Base-by-base conservation (phyloP, 2,888 invertebrate genomes). In the Ellobium chinense region DNA sequence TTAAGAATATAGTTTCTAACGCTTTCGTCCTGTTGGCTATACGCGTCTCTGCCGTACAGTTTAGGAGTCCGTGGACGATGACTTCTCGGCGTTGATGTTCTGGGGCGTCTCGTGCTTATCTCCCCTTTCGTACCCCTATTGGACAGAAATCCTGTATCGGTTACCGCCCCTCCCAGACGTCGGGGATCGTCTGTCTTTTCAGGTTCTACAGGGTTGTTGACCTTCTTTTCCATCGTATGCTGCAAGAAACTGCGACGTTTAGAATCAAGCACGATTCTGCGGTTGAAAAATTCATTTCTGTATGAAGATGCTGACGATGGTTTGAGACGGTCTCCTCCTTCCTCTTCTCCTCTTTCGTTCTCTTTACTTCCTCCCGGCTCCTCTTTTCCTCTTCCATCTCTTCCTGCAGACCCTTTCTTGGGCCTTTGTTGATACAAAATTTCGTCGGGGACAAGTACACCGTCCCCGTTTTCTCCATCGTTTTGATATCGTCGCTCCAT, bases 11-110 rank as follows among this genome's bases (percentile, higher is more conserved):
- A 34, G 24, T 66, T 70, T 12, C 72, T 69, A 4, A 62, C 18
- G 24, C 29, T 65, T 27, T 60, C 54, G 14, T 83, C 81, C 3
- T 66, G 60, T 62, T 72, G 46, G 0, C 66, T 58, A 21, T 68
- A 78, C 1, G 83, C 83, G 29, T 73, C 60, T 9, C 65, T 78
- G 2, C 83, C 81, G 34, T 81, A 83, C n/a, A n/a, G n/a, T 39
- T 37, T 56, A 7, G 82, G 63, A 29, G 31, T 68, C 24, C 14
- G 2, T 14, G 69, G 5, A 4, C 60, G 34, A 21, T 74, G 74
- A n/a, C n/a, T 31, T 21, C 36, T 18, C 31, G 73, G 73, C 1
- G 73, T 34, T 12, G 58, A 21, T 2, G 73, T 58, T n/a, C 54
- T 24, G 1, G 73, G 73, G 21, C 73, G 74, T 72, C n/a, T 46